Base-by-base conservation (phyloP, 2,797 vertebrate genomes). In the Characodon lateralis region DNA sequence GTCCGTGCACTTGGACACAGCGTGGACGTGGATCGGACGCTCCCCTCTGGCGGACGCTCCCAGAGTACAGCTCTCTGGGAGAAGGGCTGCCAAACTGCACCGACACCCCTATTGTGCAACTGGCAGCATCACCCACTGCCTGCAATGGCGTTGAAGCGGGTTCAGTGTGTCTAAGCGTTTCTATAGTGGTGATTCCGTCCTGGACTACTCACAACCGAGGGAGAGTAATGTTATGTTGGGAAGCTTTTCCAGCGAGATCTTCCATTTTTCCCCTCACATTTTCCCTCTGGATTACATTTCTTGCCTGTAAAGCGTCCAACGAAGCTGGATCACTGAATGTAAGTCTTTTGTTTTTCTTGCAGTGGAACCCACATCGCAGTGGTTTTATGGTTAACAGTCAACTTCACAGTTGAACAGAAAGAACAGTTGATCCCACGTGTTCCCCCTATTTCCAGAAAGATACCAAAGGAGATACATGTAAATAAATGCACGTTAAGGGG, bases 261-360 rank as follows among this genome's bases (percentile, higher is more conserved):
- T 86, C 74, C 20, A 35, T 69, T 59, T 84, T 86, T 69, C 0
- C 63, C 2, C 43, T 51, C 50, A 73, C 55, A 71, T 78, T 82
- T 59, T 55, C 58, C 70, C 80, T 63, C 71, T 28, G 90, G 89
- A 89, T 84, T 83, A 83, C 87, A 78, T 85, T 88, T 88, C 84
- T 48, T 89, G 26, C 61, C 73, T 22, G 58, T 31, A 77, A 59
- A 79, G 82, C 86, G 82, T 88, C 87, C 73, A 80, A 41, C 78
- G 72, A 48, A 88, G 80, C 89, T 75, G 80, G 88, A 91, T 92
- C 91, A 87, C 74, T 87, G 90, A 80, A 93, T 91, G 96, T 96
- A 95, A 96, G 95, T 95, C 88, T 96, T 94, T 94, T 95, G 94
- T 95, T 96, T 89, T 95, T 87, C 85, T 81, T 82, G 91, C 89